A percentile compares a stretch with the other conserved stretches of the same genome.
phyloP scores from a whole-genome alignment of 2,888 invertebrate species.

The Agrotis clavis region DNA sequence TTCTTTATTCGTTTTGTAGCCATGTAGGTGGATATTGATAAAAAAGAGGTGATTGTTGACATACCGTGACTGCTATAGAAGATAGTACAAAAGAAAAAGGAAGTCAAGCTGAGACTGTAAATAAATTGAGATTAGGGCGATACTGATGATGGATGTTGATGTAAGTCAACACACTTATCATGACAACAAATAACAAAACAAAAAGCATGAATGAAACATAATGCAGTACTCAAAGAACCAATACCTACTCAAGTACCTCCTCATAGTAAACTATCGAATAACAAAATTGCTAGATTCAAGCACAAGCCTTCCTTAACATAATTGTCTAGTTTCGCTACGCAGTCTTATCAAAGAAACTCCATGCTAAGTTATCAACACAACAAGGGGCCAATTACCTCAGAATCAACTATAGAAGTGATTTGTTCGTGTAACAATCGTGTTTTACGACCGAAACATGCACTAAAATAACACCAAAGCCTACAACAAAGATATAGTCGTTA shows the following conservation, averaged over 20 bases:
- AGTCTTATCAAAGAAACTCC: conserved; percentile 26
- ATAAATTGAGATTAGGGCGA: background rate
- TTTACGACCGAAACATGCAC: conserved; percentile 33
- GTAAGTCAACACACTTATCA: background rate
- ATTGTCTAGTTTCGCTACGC: conserved; percentile 10
- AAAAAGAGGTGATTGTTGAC: background rate
- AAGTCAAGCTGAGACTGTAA: no score
- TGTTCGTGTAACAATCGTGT: conserved; percentile 33
- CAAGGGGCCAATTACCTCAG: conserved; percentile 46
- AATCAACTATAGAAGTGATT: conserved; percentile 31
- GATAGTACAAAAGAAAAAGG: no score
- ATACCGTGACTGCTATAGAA: no score
- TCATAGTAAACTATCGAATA: conserved; percentile 13
- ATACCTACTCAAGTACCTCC: background rate
- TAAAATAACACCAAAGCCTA: conserved; percentile 37
- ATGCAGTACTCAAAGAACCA: conserved; percentile 11
- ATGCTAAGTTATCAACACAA: conserved; percentile 46
- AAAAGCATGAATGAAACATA: conserved; percentile 13
- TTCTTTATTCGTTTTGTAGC: no score
- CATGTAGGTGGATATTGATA: background rate
- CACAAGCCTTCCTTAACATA: conserved; percentile 29
- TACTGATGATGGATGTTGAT: background rate
- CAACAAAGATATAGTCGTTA: conserved; percentile 37
- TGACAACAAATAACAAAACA: conserved; percentile 8
- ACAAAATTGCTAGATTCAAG: conserved; percentile 12